Evolutionary conservation across 2,888 invertebrate genomes (phyloP).

Genomic region (Thereva unica): DNA sequence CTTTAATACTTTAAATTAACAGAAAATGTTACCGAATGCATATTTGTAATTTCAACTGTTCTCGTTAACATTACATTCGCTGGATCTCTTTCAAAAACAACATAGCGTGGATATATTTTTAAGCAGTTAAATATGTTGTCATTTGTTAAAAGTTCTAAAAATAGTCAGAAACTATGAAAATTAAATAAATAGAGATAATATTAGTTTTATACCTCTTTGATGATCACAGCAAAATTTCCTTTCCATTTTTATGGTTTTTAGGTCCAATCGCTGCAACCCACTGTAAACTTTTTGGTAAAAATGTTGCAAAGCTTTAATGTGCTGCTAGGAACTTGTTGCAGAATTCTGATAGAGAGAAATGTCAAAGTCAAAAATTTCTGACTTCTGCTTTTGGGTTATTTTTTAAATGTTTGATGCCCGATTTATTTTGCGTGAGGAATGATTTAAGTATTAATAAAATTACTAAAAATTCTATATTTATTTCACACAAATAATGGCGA

Average conservation of each 20-base stretch:
- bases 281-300: neutral
- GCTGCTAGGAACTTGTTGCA: too few relatives aligned
- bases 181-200: neutral
- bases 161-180: neutral
- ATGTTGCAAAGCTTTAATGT: too few relatives aligned
- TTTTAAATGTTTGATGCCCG: too few relatives aligned
- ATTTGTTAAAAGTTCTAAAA: slow-evolving; percentile 22
- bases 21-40: slow-evolving; percentile 22
- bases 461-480: neutral
- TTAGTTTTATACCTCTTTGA: slow-evolving; percentile 29
- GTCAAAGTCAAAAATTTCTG: too few relatives aligned
- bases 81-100: slow-evolving; percentile 16
- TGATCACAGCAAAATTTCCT: slow-evolving; percentile 30
- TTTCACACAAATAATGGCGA: slow-evolving; percentile 23
- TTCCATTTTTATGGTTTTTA: slow-evolving; percentile 10
- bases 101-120: slow-evolving; percentile 3
- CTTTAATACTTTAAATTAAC: neutral
- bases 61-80: neutral
- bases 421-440: too few relatives aligned
- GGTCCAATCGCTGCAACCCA: neutral
- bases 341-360: too few relatives aligned
- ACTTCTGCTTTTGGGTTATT: too few relatives aligned
- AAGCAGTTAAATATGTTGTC: slow-evolving; percentile 6
- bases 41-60: slow-evolving; percentile 27
- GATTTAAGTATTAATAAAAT: too few relatives aligned